Percentiles rank a stretch among this genome's conserved stretches.
Evolutionary conservation across 1,140 invertebrate genomes (phyloP).

Genomic region (Cydia pomonella): DNA sequence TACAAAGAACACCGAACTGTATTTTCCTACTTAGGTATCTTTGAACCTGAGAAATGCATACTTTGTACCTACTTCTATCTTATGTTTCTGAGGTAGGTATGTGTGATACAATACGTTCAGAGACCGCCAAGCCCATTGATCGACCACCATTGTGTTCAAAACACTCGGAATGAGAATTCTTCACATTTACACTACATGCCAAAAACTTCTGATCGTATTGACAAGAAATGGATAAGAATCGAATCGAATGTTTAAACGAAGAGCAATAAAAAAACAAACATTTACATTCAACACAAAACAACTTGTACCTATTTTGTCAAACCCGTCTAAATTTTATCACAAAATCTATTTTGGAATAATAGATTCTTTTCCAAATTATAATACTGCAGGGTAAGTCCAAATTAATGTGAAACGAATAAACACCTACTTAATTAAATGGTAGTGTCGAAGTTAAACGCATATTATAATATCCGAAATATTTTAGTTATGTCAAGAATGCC

Average conservation of each 20-base stretch:
- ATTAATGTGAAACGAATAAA: not conserved
- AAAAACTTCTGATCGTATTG: slow-evolving; percentile 56
- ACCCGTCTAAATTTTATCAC: not conserved
- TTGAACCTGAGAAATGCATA: not conserved
- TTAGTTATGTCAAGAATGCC: slow-evolving; percentile 47
- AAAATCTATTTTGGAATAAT: not conserved
- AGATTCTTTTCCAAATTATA: not conserved
- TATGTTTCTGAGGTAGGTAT: not conserved
- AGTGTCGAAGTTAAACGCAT: slow-evolving; percentile 26
- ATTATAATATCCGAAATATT: slow-evolving; percentile 38
- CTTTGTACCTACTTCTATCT: not conserved
- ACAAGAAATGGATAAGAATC: slow-evolving; percentile 63
- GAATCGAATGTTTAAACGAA: slow-evolving; percentile 60
- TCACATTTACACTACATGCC: slow-evolving; percentile 52
- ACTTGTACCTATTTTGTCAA: slow-evolving; percentile 6
- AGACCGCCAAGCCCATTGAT: not conserved
- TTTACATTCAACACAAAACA: slow-evolving; percentile 6
- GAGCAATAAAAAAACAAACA: slow-evolving; percentile 53
- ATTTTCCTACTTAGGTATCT: too few relatives aligned
- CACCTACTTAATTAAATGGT: not conserved
- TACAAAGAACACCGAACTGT: too few relatives aligned
- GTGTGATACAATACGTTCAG: not conserved
- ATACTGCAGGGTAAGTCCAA: not conserved
- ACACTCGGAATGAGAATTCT: slow-evolving; percentile 51
- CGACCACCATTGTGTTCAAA: slow-evolving; percentile 45